Evolutionary conservation across 1,140 invertebrate species (phyloP).

Genomic region (Drosophila sechellia): DNA sequence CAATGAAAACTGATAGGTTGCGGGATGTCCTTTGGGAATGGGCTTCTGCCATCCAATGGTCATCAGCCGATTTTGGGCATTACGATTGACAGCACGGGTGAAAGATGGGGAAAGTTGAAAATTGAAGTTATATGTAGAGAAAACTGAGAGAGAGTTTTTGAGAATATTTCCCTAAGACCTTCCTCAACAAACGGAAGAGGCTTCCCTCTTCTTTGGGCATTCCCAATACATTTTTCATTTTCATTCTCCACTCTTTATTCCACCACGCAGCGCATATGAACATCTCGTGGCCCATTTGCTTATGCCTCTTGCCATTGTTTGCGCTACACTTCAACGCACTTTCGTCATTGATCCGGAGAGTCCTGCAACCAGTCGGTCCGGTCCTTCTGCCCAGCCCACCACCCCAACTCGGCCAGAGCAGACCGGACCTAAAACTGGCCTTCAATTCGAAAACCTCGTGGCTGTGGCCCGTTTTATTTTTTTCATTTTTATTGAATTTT

Average conservation of each 20-base stretch:
- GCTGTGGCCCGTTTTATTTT: constrained; percentile 33
- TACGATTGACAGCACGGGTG: not conserved
- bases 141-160: too few species aligned
- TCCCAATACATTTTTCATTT: constrained; percentile 16
- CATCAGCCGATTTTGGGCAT: not conserved
- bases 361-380: constrained; percentile 16
- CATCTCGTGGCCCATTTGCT: constrained; percentile 56
- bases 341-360: constrained; percentile 73
- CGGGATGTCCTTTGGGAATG: constrained; percentile 10
- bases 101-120: too few species aligned
- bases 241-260: constrained; percentile 1
- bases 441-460: constrained; percentile 29
- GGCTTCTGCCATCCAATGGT: constrained; percentile 2
- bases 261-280: constrained; percentile 7
- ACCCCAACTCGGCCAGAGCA: constrained; percentile 2
- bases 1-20: constrained; percentile 73
- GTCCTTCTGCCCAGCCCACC: too few species aligned
- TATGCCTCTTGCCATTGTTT: constrained; percentile 75
- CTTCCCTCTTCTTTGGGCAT: too few species aligned
- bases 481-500: constrained; percentile 72
- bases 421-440: constrained; percentile 4
- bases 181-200: not conserved
- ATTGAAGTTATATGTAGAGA: too few species aligned
- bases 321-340: constrained; percentile 81
- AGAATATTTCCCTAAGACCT: not conserved